A percentile compares a stretch with the other conserved stretches of the same genome.
Conservation (phyloP, 2,888 invertebrate genomes). For the Epistrophella euchroma region DNA sequence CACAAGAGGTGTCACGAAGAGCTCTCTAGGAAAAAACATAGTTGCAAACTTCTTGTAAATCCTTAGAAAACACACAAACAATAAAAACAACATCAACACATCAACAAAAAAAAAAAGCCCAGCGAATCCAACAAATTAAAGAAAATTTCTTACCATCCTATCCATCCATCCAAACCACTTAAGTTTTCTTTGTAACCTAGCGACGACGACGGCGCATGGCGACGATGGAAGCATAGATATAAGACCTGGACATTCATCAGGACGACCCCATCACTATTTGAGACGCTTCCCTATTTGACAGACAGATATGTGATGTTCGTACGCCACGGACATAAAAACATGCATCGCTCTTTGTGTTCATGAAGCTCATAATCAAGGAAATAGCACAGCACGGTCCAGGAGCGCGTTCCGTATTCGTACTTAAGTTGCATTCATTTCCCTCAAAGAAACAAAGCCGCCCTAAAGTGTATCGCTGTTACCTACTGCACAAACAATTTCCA, state of each 20-base stretch:
- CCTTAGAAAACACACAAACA: slow-evolving; percentile 8
- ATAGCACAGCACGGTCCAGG: slow-evolving; percentile 32
- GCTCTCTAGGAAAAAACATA: slow-evolving; percentile 36
- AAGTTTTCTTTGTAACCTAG: slow-evolving; percentile 59
- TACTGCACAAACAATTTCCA: slow-evolving; percentile 49
- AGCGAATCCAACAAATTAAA: slow-evolving; percentile 55
- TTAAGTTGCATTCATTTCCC: not conserved
- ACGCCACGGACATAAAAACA: slow-evolving; percentile 66
- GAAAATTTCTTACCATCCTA: slow-evolving; percentile 41
- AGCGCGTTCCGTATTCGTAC: slow-evolving; percentile 19
- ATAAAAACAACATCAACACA: not conserved
- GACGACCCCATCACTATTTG: slow-evolving; percentile 63
- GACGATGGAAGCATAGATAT: not conserved
- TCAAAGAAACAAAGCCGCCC: slow-evolving; percentile 74
- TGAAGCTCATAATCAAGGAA: slow-evolving; percentile 53
- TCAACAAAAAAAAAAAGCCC: not conserved
- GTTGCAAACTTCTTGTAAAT: slow-evolving; percentile 37
- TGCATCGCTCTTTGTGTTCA: slow-evolving; percentile 63
- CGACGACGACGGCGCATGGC: not conserved
- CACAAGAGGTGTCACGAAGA: slow-evolving; percentile 59
- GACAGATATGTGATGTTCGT: slow-evolving; percentile 58
- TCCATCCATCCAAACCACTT: slow-evolving; percentile 52
- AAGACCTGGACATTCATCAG: slow-evolving; percentile 1
- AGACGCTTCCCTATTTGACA: slow-evolving; percentile 66
- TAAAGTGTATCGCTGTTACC: slow-evolving; percentile 54